These are phyloP conservation scores for Parascotia fuliginaria DNA, from an alignment of 2,888 invertebrate species.

Conservation along the genomic window DNA sequence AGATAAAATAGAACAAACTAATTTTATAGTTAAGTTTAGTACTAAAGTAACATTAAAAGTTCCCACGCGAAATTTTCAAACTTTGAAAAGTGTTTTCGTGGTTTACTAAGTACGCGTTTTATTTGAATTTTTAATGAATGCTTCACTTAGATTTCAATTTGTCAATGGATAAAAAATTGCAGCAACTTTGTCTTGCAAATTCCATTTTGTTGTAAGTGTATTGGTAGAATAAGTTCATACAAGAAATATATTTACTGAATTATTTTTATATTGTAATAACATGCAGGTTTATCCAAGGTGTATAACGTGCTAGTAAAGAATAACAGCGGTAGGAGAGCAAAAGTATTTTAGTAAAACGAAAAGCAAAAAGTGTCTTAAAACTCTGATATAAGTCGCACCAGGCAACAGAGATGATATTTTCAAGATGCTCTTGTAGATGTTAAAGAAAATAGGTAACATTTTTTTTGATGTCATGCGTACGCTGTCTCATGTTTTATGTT, in stretches of 20 bases:
- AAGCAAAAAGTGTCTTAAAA: conserved; percentile 42
- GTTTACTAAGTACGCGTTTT: conserved; percentile 50
- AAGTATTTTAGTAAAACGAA: conserved; percentile 28
- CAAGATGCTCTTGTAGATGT: conserved; percentile 46
- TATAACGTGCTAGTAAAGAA: conserved; percentile 13
- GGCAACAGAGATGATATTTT: conserved; percentile 47
- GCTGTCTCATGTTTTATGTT: conserved; percentile 22
- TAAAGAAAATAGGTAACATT: conserved; percentile 48
- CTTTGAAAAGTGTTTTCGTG: conserved; percentile 51
- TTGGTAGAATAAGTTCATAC: conserved; percentile 8
- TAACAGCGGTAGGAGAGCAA: conserved; percentile 20
- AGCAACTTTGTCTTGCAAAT: conserved; percentile 12
- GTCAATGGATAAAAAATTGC: conserved; percentile 48
- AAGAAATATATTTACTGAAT: conserved; percentile 6
- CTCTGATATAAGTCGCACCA: conserved; percentile 44
- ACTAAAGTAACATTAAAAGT: conserved; percentile 52
- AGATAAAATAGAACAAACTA: conserved; percentile 11
- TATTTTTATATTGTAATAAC: conserved; percentile 19
- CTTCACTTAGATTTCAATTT: conserved; percentile 46
- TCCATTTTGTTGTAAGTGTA: conserved; percentile 12
- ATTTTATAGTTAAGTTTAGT: conserved; percentile 26
- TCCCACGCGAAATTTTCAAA: conserved; percentile 47
- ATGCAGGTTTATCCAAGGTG: conserved; percentile 11
- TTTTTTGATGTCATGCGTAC: conserved; percentile 41
- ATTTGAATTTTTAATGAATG: conserved; percentile 62